A percentile compares a stretch with the other conserved stretches of the same genome.
phyloP scores from a whole-genome alignment of 2,888 invertebrate genomes.

The Erebia palarica region DNA sequence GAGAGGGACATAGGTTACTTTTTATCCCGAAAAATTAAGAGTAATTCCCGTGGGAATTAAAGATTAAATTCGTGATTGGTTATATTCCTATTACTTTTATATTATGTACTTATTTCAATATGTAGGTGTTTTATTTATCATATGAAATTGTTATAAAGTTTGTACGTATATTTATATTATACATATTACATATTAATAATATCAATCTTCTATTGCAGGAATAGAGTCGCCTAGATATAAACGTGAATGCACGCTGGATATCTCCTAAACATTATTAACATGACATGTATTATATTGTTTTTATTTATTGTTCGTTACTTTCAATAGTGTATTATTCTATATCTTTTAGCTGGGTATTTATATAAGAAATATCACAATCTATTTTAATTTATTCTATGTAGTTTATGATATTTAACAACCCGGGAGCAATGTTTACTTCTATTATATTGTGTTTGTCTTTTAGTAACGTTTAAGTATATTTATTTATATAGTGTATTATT shows the following conservation, averaged over 20 bases:
- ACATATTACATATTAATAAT: constrained; percentile 2
- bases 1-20: too few species aligned
- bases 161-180: neutral
- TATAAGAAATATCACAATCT: neutral
- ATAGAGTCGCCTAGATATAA: constrained; percentile 31
- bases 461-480: constrained; percentile 1
- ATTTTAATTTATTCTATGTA: constrained; percentile 17
- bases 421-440: constrained; percentile 18
- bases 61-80: neutral
- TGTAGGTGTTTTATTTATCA: too few species aligned
- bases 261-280: constrained; percentile 15
- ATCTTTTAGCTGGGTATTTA: neutral
- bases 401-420: constrained; percentile 6
- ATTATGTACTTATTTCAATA: too few species aligned
- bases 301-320: neutral
- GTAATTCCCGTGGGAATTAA: neutral
- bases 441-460: neutral
- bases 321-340: neutral
- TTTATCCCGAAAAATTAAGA: neutral
- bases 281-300: constrained; percentile 11
- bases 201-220: constrained; percentile 35
- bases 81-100: too few species aligned
- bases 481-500: constrained; percentile 7
- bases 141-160: too few species aligned
- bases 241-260: constrained; percentile 16